Base-by-base conservation (phyloP, 2,888 invertebrate genomes). In the Drosophila demipolita region DNA sequence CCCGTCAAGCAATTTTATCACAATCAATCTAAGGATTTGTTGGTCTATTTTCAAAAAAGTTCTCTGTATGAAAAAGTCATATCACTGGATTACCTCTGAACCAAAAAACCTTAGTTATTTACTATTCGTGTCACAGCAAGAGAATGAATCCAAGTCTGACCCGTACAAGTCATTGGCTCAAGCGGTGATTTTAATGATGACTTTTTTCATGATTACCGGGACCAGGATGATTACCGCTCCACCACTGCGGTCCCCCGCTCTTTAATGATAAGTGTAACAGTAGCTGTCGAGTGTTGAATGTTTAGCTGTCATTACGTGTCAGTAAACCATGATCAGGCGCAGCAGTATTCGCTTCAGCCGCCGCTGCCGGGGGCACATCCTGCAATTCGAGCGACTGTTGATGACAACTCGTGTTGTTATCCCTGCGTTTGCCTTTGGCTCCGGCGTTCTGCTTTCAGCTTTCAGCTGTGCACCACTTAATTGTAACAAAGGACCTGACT, bases 261-360 rank as follows among this genome's bases (percentile, higher is more conserved):
- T 36, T 36, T 32, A 42, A 58, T 61, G 65, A 49, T 55, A 60
- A 48, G 57, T 65, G 66, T 65, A 75, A 70, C 70, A 75, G 81
- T 80, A 66, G 72, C 75, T 73, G 79, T 65, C 80, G 77, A 81
- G 77, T 82, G 87, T 79, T 80, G 85, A 85, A 73, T 77, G 82
- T 80, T 87, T 83, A 78, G 90, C 88, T 83, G 89, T 83, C 89
- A 90, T 89, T 89, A 89, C 70, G 87, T 90, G 90, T 89, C 89
- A 81, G 80, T 90, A 78, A 90, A 82, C 90, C 86, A 74, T 80
- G 88, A 89, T 87, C 81, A 75, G 74, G 36, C 49, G 68, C 26
- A 36, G 50, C 59, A 11, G n/a, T 15, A 12, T n/a, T n/a, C 59
- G 45, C 45, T n/a, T 12, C 36, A 26, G 33, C 33, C 33, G 66